phyloP scores from a whole-genome alignment of 2,888 invertebrate species.

The Salpingus planirostris region DNA sequence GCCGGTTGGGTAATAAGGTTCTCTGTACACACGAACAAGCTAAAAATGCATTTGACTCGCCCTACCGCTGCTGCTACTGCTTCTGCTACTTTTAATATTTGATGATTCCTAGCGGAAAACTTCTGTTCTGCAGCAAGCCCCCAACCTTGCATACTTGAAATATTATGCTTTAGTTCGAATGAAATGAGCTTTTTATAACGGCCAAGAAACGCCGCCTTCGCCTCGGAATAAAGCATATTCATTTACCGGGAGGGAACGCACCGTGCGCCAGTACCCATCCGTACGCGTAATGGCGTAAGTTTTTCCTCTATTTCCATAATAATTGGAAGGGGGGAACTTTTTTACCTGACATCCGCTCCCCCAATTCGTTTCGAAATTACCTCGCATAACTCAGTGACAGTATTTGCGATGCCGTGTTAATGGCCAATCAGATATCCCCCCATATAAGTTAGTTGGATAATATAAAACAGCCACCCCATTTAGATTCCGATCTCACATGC shows the following conservation, averaged over 20 bases:
- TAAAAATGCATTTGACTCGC: constrained; percentile 9
- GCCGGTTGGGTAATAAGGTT: too few species aligned
- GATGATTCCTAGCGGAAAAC: constrained; percentile 17
- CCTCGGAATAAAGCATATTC: too few species aligned
- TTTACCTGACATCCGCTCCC: too few species aligned
- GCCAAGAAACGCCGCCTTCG: too few species aligned
- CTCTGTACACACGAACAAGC: too few species aligned
- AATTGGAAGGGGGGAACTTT: too few species aligned
- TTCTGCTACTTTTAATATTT: constrained; percentile 19
- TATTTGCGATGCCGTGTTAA: constrained; percentile 3
- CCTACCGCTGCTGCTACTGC: constrained; percentile 18
- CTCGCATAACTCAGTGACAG: too few species aligned
- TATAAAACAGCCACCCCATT: constrained; percentile 4
- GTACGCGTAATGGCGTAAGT: too few species aligned
- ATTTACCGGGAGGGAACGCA: too few species aligned
- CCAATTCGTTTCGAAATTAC: too few species aligned
- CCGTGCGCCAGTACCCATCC: too few species aligned
- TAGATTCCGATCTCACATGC: constrained; percentile 8
- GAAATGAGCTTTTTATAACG: constrained; percentile 16
- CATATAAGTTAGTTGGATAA: background rate
- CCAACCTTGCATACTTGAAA: constrained; percentile 15
- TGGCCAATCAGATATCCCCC: constrained; percentile 2
- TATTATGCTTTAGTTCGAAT: constrained; percentile 21
- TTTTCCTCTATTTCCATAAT: too few species aligned
- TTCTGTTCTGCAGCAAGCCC: constrained; percentile 15